Base-by-base conservation (phyloP, 2,797 vertebrate genomes). In the Centroberyx gerrardi region DNA sequence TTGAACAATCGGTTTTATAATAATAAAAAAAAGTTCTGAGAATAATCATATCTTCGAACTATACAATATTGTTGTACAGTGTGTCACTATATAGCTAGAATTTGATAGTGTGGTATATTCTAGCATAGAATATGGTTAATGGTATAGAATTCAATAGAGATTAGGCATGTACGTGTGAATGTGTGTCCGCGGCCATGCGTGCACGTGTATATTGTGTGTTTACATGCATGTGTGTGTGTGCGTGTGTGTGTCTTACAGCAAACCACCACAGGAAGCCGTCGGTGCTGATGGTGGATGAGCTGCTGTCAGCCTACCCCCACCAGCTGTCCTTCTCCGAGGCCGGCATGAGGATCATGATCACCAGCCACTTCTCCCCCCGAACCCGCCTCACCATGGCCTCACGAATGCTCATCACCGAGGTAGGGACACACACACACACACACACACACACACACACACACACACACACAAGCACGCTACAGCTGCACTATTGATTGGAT, bases 351-450 rank as follows among this genome's bases (percentile, higher is more conserved):
- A 97, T 99, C 91, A 99, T 99, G 98, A 99, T 99, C 92, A 99
- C 98, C 68, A 98, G 96, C 82, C 98, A 99, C 89, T 99, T 99
- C 76, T 98, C 97, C 49, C 98, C 98, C 3, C 96, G 97, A 86
- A 99, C 98, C 60, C 95, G 98, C 22, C 97, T 99, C 83, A 97
- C 98, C 82, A 99, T 99, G 98, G 98, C 98, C 76, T 99, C 98
- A 22, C 96, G 98, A n/a, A 98, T 99, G 97, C 89, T 99, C 71
- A 99, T 99, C 93, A 99, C 96, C 22, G 98, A 99, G 97, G 98
- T 99, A 22, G 74, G 44, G 51, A 10, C 4, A 62, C 38, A n/a
- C 62, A 22, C 61, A 14, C 4, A 63, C 38, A 33, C 6, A 51
- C 54, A 49, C 42, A 49, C 29, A 40, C 31, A 52, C 44, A 40